Conservation (phyloP, 2,888 invertebrate genomes). For the Achlya flavicornis region DNA sequence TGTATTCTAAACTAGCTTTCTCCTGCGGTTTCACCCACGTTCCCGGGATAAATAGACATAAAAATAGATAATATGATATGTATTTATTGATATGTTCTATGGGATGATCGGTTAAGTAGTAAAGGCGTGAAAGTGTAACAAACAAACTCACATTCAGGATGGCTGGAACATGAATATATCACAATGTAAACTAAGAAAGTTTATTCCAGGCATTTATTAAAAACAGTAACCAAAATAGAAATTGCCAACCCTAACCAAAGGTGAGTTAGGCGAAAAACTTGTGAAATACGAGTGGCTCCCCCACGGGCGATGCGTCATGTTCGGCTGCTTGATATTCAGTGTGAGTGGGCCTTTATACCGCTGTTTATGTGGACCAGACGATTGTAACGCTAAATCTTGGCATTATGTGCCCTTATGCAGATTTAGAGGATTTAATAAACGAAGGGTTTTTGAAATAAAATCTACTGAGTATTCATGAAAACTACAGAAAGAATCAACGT, state of each 20-base stretch:
- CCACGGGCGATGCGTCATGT: slow-evolving; percentile 39
- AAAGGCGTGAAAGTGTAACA: too few relatives aligned
- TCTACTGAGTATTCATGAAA: background rate
- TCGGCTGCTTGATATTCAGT: slow-evolving; percentile 43
- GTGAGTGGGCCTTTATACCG: slow-evolving; percentile 16
- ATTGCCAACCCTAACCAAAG: slow-evolving; percentile 20
- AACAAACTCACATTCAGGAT: too few relatives aligned
- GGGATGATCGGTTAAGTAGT: too few relatives aligned
- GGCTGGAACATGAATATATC: too few relatives aligned
- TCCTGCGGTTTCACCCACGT: too few relatives aligned
- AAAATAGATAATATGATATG: too few relatives aligned
- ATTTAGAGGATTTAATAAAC: background rate
- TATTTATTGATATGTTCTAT: too few relatives aligned
- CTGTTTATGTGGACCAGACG: slow-evolving; percentile 13
- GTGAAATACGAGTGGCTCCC: slow-evolving; percentile 40
- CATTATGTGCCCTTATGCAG: background rate
- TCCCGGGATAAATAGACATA: too few relatives aligned
- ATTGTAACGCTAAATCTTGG: background rate
- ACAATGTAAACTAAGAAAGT: too few relatives aligned
- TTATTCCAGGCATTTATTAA: background rate
- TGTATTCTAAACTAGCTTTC: too few relatives aligned
- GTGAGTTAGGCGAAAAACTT: slow-evolving; percentile 33
- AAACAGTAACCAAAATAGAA: background rate
- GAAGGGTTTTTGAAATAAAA: slow-evolving; percentile 17
- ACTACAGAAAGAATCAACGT: too few relatives aligned